phyloP scores from a whole-genome alignment of 2,888 invertebrate species.

The Acleris literana region DNA sequence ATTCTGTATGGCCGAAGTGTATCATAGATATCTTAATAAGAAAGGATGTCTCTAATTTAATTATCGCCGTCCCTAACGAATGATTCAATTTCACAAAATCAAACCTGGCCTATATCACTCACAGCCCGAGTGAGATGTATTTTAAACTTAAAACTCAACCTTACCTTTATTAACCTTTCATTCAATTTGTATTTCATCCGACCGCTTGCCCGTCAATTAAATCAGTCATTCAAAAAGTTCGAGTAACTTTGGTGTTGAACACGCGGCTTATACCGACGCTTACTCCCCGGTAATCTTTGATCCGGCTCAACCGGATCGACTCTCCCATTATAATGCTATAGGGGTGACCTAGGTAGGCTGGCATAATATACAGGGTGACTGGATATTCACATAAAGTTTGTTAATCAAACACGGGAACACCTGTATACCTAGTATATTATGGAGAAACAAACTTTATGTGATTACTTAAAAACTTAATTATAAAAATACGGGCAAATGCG shows the following conservation, averaged over 20 bases:
- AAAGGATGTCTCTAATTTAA: background rate
- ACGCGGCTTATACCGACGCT: slow-evolving; percentile 65
- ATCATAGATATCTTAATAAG: background rate
- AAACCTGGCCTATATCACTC: background rate
- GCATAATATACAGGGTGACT: too few relatives aligned
- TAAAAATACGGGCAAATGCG: too few relatives aligned
- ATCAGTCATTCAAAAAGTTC: slow-evolving; percentile 46
- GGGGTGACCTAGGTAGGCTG: too few relatives aligned
- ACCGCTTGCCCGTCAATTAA: background rate
- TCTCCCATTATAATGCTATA: slow-evolving; percentile 45
- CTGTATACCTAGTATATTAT: too few relatives aligned
- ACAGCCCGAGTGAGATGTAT: background rate
- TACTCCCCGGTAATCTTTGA: slow-evolving; percentile 41
- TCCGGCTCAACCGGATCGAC: slow-evolving; percentile 68
- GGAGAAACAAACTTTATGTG: too few relatives aligned
- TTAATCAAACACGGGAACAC: too few relatives aligned
- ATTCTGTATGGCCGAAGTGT: background rate
- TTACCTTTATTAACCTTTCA: too few relatives aligned
- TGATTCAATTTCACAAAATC: too few relatives aligned
- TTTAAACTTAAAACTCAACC: too few relatives aligned
- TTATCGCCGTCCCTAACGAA: background rate
- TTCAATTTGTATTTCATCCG: too few relatives aligned
- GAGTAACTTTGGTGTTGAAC: slow-evolving; percentile 70
- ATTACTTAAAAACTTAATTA: too few relatives aligned
- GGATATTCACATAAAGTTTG: too few relatives aligned